Conservation (phyloP, 2,797 vertebrate species). For the Tadarida brasiliensis region DNA sequence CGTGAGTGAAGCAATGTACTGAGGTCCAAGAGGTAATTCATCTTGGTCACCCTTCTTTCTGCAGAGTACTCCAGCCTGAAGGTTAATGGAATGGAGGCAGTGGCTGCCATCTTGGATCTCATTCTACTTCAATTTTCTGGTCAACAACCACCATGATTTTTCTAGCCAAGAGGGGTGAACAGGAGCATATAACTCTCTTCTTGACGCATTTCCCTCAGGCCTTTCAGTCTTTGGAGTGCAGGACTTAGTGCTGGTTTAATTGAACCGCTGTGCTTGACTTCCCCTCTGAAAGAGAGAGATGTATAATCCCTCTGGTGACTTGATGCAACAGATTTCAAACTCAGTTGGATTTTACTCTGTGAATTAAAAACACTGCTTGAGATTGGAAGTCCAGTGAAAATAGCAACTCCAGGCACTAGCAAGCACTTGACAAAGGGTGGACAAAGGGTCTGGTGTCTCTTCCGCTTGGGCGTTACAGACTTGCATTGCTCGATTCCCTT, state of each 20-base stretch:
- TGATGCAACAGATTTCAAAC: constrained; percentile 71
- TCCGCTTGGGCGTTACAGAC: not conserved
- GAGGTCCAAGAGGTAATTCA: constrained; percentile 55
- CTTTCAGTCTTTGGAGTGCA: constrained; percentile 59
- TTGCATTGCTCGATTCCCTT: not conserved
- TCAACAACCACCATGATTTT: constrained; percentile 71
- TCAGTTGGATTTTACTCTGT: constrained; percentile 67
- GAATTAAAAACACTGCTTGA: constrained; percentile 67
- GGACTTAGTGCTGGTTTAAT: constrained; percentile 71
- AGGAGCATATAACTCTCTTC: constrained; percentile 67
- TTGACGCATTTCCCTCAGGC: constrained; percentile 62
- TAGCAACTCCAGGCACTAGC: not conserved
- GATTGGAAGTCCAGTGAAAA: not conserved
- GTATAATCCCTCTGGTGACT: constrained; percentile 67
- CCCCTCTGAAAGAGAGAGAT: constrained; percentile 71
- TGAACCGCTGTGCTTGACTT: constrained; percentile 78
- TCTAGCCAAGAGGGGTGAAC: constrained; percentile 67
- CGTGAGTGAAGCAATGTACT: not conserved
- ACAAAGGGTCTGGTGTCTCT: not conserved
- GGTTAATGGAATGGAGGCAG: constrained; percentile 63
- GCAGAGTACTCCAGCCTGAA: not conserved
- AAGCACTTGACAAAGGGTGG: not conserved
- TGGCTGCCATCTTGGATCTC: constrained; percentile 77
- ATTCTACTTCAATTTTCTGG: constrained; percentile 78
- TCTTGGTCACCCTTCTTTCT: constrained; percentile 60